Evolutionary conservation across 2,113 vertebrate genomes (phyloP), one percentile per base, ranked within the genome.

Genomic region (Nesoenas mayeri): DNA sequence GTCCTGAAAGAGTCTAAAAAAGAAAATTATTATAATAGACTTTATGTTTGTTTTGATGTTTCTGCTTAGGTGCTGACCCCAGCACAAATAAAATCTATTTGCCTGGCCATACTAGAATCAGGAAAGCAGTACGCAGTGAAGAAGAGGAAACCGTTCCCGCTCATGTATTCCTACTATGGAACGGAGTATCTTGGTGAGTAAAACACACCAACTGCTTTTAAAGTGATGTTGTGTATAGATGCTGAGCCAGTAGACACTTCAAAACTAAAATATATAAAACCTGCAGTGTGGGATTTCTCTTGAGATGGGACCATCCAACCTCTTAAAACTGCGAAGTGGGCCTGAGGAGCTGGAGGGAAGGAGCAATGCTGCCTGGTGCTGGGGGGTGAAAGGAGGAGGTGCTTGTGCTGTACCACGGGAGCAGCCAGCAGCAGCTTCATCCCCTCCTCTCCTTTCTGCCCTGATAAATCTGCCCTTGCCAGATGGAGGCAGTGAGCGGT

Each of bases 81-180:
- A 94, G 98, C 97, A 94, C 98, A 99, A 95, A 99, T 99, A 94
- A 98, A 98, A 94, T 98, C 98, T 22, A 98, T 99, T 95, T 99
- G 99, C 91, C 98, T 98, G 94, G 98, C 98, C 36, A 99, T 99
- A 96, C 97, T 99, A 29, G 98, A 99, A 92, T 99, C 98, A n/a
- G 98, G 98, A 67, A 99, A 98, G 93, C 98, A 99, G 80, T 99
- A 99, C 62, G 98, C 98, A 75, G 92, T 96, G 81, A 98, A 98
- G 97, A 99, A 99, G 96, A 98, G 98, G 54, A 99, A 99, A 92
- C 98, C 98, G 1, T 98, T 98, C 77, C 98, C 98, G 4, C 98
- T 99, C 74, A 99, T 99, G 99, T 99, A 98, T 93, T 98, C 98
- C 21, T 99, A 99, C 94, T 99, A 99, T 75, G 98, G 98, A 77